These are phyloP conservation scores for Rhingia rostrata DNA, from an alignment of 2,888 invertebrate species.

Conservation along the genomic window DNA sequence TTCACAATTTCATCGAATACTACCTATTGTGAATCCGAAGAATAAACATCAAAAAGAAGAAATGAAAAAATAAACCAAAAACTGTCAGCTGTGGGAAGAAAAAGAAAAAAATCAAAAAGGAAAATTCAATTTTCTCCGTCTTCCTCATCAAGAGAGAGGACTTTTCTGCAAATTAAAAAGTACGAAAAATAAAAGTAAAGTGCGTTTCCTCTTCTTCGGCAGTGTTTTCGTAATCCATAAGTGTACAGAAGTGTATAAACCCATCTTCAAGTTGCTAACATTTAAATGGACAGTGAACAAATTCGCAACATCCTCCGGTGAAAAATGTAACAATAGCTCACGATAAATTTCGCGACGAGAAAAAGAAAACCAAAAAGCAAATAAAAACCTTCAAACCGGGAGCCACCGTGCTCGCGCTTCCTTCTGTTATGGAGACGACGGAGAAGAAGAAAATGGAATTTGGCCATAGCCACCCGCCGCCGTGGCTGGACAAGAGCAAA, in stretches of 20 bases:
- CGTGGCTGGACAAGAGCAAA: conserved; percentile 63
- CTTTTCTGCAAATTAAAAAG: not conserved
- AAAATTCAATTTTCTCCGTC: conserved; percentile 67
- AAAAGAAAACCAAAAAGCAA: conserved; percentile 39
- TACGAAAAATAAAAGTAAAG: conserved; percentile 17
- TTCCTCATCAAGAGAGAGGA: conserved; percentile 32
- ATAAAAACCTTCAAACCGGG: conserved; percentile 16
- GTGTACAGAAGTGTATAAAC: conserved; percentile 11
- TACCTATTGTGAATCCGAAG: conserved; percentile 31
- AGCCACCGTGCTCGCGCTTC: not conserved
- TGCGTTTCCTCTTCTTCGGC: conserved; percentile 25
- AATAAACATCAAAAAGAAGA: conserved; percentile 64
- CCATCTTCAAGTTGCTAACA: not conserved
- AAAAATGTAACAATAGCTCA: conserved; percentile 37
- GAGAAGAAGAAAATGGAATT: conserved; percentile 64
- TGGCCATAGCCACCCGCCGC: conserved; percentile 45
- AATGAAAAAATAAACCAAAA: conserved; percentile 71
- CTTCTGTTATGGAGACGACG: conserved; percentile 49
- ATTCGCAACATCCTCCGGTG: conserved; percentile 15
- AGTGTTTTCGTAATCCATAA: conserved; percentile 34
- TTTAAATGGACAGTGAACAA: conserved; percentile 36
- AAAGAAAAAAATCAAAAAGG: conserved; percentile 37
- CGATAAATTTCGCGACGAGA: not conserved
- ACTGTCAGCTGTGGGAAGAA: conserved; percentile 67
- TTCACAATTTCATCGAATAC: conserved; percentile 23